These are phyloP conservation scores for Myripristis murdjan DNA, from an alignment of 2,797 vertebrate species.

Conservation along the genomic window DNA sequence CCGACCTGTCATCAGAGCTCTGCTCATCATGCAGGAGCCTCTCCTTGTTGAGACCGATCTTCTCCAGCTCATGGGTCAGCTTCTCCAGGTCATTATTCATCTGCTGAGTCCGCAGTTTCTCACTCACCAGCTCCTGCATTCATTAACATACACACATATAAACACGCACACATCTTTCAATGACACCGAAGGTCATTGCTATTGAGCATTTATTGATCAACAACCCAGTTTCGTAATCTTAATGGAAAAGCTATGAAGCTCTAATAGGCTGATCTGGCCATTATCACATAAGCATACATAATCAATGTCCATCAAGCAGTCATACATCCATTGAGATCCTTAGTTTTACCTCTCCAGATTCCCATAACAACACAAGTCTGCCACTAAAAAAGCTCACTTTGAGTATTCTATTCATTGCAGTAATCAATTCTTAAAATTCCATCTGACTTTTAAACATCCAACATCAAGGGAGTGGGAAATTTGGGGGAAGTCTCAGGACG, in stretches of 20 bases:
- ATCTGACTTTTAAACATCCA: not conserved
- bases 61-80: conserved; percentile 96
- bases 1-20: conserved; percentile 95
- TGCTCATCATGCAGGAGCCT: conserved; percentile 93
- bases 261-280: not conserved
- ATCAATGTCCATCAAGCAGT: not conserved
- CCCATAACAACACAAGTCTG: too few relatives aligned
- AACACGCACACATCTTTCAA: conserved; percentile 4
- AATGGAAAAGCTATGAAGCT: not conserved
- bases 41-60: conserved; percentile 98
- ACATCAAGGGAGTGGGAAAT: not conserved
- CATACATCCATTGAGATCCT: too few relatives aligned
- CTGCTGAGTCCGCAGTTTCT: conserved; percentile 96
- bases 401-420: too few relatives aligned
- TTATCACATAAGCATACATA: conserved; percentile 1
- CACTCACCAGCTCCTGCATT: conserved; percentile 94
- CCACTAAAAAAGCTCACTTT: too few relatives aligned
- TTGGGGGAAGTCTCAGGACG: not conserved
- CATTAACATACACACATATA: conserved; percentile 35
- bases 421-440: too few relatives aligned
- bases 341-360: too few relatives aligned
- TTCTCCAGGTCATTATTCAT: conserved; percentile 98
- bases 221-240: not conserved
- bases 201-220: not conserved
- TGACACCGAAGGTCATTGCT: not conserved